Conservation (phyloP, 1,140 invertebrate genomes). For the Triops longicaudatus region DNA sequence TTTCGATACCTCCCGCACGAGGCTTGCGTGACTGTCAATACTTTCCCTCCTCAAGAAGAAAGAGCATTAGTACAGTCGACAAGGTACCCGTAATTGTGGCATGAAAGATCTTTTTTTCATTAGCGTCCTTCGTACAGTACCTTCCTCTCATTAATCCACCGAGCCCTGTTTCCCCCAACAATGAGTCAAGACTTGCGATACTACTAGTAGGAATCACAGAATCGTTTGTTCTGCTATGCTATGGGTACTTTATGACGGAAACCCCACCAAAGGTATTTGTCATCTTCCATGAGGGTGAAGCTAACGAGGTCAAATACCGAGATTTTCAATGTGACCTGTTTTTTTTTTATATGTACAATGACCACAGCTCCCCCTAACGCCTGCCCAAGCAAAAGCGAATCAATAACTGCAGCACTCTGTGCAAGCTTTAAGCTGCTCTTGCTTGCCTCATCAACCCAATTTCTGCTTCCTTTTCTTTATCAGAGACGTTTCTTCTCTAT, state of each 20-base stretch:
- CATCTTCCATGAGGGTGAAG: not conserved
- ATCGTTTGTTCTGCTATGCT: no score
- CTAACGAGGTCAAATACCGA: not conserved
- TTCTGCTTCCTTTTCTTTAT: slow-evolving; percentile 8
- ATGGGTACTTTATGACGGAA: no score
- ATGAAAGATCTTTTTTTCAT: not conserved
- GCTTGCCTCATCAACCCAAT: not conserved
- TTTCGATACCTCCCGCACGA: not conserved
- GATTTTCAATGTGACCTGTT: not conserved
- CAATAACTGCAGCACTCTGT: not conserved
- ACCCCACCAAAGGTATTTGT: not conserved
- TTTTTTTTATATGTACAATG: not conserved
- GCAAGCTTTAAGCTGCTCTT: not conserved
- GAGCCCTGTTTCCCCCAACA: not conserved
- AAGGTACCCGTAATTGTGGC: not conserved
- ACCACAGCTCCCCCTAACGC: not conserved
- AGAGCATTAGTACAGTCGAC: not conserved
- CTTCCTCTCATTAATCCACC: not conserved
- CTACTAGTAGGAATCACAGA: not conserved
- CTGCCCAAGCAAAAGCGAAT: not conserved
- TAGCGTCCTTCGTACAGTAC: not conserved
- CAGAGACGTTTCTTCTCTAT: not conserved
- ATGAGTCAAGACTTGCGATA: not conserved
- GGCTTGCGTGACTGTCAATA: not conserved
- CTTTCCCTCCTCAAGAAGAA: not conserved